Conservation (phyloP, 2,888 invertebrate genomes). For the Hecatera dysodea region DNA sequence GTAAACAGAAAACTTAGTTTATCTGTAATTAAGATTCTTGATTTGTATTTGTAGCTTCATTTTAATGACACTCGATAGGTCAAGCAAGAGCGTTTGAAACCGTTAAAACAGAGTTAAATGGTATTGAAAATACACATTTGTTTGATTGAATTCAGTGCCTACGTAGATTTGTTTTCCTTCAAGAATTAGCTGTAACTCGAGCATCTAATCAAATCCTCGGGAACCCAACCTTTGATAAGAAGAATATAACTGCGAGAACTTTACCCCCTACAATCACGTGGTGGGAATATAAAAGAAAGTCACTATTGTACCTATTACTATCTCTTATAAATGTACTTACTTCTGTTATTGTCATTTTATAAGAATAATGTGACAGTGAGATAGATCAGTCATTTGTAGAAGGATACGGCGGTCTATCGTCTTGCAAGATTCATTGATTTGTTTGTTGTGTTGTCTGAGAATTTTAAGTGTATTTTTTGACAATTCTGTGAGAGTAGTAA, state of each 20-base stretch:
- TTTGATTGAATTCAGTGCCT: not conserved
- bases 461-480: not conserved
- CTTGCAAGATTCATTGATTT: slow-evolving; percentile 6
- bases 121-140: not conserved
- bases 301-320: slow-evolving; percentile 1
- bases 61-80: not conserved
- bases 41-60: not conserved
- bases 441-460: not conserved
- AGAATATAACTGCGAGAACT: slow-evolving; percentile 6
- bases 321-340: slow-evolving; percentile 10
- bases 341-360: slow-evolving; percentile 20
- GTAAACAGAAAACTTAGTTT: not conserved
- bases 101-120: not conserved
- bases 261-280: slow-evolving; percentile 5
- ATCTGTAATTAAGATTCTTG: not conserved
- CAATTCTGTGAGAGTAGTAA: not conserved
- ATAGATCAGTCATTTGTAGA: slow-evolving; percentile 26
- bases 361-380: slow-evolving; percentile 42
- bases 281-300: slow-evolving; percentile 18
- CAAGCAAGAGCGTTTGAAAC: not conserved
- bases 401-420: slow-evolving; percentile 10
- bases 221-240: slow-evolving; percentile 8
- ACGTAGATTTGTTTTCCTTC: not conserved
- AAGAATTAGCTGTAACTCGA: not conserved
- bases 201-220: not conserved